Evolutionary conservation across 2,113 vertebrate species (phyloP), one percentile per base, ranked within the genome.

Genomic region (Myotis davidii): DNA sequence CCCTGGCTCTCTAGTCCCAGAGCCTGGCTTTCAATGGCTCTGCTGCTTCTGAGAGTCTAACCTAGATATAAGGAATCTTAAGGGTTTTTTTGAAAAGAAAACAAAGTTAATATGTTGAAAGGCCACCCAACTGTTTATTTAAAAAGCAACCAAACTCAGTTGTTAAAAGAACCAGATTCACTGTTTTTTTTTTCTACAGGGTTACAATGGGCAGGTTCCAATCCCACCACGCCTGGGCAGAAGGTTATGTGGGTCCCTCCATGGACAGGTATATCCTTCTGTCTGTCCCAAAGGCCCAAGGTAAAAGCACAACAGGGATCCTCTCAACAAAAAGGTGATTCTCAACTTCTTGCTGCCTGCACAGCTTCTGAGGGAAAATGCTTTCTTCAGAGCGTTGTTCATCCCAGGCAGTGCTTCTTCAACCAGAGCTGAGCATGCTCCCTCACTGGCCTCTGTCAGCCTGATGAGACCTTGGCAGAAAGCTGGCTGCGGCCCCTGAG

Each of bases 61-160:
- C 52, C 29, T 50, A 39, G 10, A 29, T 9, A 6, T 29, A 34
- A 70, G 61, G 20, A 94, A 88, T 18, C 45, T 8, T 42, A 77
- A 72, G n/a, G 13, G 5, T 20, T 91, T 93, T 93, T 92, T 72
- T 72, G 3, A 50, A 70, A 89, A 76, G 48, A 76, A 91, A 72
- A 81, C 23, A 56, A 84, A 84, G 14, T 65, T 91, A 64, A n/a
- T 45, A 29, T 37, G 3, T 54, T 59, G 54, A 77, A 81, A 85
- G 9, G 12, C 25, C 17, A 59, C 39, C 56, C 25, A 13, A 3
- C 10, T 61, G 14, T 88, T 77, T 88, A 50, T 45, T 88, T 34
- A 39, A 69, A 69, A 67, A 69, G 14, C 50, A 67, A 50, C 48
- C 37, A 50, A 59, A 74, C 27, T 45, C 29, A 12, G 1, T 37